Evolutionary conservation across 2,888 invertebrate species (phyloP).

Genomic region (Eristalis intricaria): DNA sequence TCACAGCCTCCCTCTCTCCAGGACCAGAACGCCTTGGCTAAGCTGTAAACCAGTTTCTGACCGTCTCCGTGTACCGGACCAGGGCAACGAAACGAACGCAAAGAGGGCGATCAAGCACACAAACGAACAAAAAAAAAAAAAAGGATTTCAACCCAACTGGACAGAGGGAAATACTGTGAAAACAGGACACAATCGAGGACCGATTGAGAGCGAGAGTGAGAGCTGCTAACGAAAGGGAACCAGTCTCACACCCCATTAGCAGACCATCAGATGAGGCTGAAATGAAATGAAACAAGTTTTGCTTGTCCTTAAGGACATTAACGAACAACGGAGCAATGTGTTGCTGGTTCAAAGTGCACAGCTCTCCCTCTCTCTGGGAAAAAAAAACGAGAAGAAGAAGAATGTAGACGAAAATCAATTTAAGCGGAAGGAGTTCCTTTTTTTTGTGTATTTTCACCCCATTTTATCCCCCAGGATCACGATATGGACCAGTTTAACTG

Average conservation of each 20-base stretch:
- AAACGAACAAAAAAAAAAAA: background rate
- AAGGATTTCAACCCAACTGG: conserved; percentile 8
- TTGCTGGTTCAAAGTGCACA: conserved; percentile 36
- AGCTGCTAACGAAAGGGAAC: conserved; percentile 16
- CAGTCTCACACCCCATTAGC: conserved; percentile 31
- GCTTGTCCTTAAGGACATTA: conserved; percentile 32
- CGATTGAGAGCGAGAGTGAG: background rate
- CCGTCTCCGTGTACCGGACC: background rate
- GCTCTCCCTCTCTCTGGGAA: conserved; percentile 46
- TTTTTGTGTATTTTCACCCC: background rate
- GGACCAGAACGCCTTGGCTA: background rate
- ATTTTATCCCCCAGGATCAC: conserved; percentile 36
- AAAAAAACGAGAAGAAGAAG: conserved; percentile 3
- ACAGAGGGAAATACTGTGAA: conserved; percentile 8
- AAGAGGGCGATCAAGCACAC: too few species aligned
- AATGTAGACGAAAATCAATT: conserved; percentile 41
- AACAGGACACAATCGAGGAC: conserved; percentile 7
- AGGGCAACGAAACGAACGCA: background rate
- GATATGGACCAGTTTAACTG: conserved; percentile 65
- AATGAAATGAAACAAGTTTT: conserved; percentile 22
- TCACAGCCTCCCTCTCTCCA: conserved; percentile 2
- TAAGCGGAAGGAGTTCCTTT: conserved; percentile 9
- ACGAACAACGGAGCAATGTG: conserved; percentile 25
- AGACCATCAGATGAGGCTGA: background rate
- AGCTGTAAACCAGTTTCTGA: conserved; percentile 30